Conservation (phyloP, 2,113 vertebrate genomes). For the Leptodactylus fuscus region DNA sequence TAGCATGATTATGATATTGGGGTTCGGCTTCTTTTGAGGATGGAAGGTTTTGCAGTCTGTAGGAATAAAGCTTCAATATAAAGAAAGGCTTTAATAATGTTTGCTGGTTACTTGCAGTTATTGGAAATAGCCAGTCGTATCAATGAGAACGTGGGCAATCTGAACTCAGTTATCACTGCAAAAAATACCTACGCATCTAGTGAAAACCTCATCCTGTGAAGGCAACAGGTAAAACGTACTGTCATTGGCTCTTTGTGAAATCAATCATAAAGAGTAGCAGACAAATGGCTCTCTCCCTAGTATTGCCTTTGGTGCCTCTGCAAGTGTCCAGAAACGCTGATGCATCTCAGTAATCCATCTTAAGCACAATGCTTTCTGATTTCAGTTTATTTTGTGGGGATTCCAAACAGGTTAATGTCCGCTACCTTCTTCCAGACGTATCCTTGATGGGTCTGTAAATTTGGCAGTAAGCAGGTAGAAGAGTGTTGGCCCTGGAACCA, state of each 20-base stretch:
- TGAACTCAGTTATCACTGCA: not conserved
- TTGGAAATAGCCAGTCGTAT: not conserved
- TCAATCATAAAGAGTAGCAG: not conserved
- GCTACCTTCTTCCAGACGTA: slow-evolving; percentile 90
- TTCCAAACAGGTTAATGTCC: slow-evolving; percentile 77
- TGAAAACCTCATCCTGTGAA: not conserved
- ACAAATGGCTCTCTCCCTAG: slow-evolving; percentile 26
- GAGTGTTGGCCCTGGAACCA: slow-evolving; percentile 92
- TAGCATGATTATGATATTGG: not conserved
- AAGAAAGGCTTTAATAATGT: not conserved
- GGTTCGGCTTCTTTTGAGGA: not conserved
- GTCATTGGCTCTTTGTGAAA: not conserved
- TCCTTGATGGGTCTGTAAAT: slow-evolving; percentile 93
- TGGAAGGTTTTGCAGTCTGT: not conserved
- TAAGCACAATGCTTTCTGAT: not conserved
- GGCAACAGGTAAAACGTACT: not conserved
- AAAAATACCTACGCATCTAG: not conserved
- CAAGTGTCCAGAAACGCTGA: slow-evolving; percentile 19
- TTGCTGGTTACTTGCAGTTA: not conserved
- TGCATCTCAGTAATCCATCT: not conserved
- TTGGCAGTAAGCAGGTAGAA: slow-evolving; percentile 94
- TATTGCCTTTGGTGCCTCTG: slow-evolving; percentile 5
- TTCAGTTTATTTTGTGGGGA: not conserved
- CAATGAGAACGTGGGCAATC: not conserved
- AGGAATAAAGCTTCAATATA: not conserved